Evolutionary conservation across 2,113 vertebrate species (phyloP).

Genomic region (Sceloporus undulatus): DNA sequence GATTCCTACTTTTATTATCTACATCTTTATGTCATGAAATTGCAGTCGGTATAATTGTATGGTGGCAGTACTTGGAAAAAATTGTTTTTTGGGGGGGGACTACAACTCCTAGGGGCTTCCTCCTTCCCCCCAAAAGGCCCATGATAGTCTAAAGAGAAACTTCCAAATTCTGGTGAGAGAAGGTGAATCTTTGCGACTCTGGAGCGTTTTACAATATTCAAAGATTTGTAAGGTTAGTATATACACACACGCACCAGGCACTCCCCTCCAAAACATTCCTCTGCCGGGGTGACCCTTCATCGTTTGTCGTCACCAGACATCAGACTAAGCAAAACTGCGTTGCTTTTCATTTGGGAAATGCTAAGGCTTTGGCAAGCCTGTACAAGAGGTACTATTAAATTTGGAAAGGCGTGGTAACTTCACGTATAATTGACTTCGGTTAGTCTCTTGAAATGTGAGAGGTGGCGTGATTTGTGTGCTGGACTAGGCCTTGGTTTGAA

Average conservation of each 20-base stretch:
- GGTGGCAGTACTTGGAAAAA: too few species aligned
- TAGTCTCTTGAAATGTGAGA: not conserved
- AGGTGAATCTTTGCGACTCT: not conserved
- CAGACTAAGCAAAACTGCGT: not conserved
- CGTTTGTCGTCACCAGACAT: not conserved
- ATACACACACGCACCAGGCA: not conserved
- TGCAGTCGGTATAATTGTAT: too few species aligned
- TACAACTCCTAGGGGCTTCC: too few species aligned
- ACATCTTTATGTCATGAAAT: too few species aligned
- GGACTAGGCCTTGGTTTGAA: too few species aligned
- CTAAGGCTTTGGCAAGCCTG: not conserved
- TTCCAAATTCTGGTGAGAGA: too few species aligned
- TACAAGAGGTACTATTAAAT: not conserved
- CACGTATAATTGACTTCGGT: not conserved
- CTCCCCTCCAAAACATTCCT: not conserved
- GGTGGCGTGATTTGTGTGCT: too few species aligned
- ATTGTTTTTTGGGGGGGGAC: too few species aligned
- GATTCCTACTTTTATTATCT: too few species aligned
- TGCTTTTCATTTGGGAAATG: not conserved
- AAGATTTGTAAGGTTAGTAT: not conserved
- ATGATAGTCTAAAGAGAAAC: too few species aligned
- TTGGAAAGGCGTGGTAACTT: not conserved
- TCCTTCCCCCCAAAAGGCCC: too few species aligned
- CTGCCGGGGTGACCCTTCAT: not conserved
- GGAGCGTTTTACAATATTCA: too few species aligned